A percentile compares a stretch with the other conserved stretches of the same genome.
Evolutionary conservation across 2,113 vertebrate species (phyloP).

Genomic region (Phrynosoma blainvillii): DNA sequence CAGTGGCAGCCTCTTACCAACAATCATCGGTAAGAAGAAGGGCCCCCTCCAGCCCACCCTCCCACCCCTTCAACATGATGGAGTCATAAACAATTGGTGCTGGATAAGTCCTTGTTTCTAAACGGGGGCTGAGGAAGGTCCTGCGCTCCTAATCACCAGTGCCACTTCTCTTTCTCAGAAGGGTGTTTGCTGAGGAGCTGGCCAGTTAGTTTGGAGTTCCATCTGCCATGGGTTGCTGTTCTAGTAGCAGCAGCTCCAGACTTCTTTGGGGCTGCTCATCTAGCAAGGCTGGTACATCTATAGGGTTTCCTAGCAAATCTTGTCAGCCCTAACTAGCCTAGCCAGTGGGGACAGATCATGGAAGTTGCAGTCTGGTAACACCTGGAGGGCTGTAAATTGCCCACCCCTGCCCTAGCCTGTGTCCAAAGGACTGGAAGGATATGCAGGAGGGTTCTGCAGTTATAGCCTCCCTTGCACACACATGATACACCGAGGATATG

Average conservation of each 20-base stretch:
- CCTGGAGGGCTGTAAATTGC: too few relatives aligned
- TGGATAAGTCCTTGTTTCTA: background rate
- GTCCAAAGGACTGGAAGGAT: background rate
- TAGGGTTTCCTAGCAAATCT: too few relatives aligned
- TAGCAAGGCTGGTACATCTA: background rate
- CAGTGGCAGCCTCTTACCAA: constrained; percentile 70
- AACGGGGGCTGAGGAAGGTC: background rate
- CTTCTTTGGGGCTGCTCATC: too few relatives aligned
- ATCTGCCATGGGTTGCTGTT: too few relatives aligned
- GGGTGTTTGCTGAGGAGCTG: background rate
- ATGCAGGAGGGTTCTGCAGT: background rate
- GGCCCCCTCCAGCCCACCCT: fast-evolving
- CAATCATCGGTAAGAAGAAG: constrained; percentile 78
- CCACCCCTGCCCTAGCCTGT: background rate
- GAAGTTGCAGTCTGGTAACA: too few relatives aligned
- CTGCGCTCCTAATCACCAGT: background rate
- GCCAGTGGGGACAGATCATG: too few relatives aligned
- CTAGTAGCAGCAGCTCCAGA: background rate
- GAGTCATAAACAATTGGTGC: background rate
- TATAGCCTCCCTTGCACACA: background rate
- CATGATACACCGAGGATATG: background rate
- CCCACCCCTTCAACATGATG: background rate
- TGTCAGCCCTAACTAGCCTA: too few relatives aligned
- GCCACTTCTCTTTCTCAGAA: background rate
- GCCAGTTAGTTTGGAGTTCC: background rate